Evolutionary conservation across 2,797 vertebrate species (phyloP), one percentile per base, ranked within the genome.

Genomic region (Anas flavirostris): DNA sequence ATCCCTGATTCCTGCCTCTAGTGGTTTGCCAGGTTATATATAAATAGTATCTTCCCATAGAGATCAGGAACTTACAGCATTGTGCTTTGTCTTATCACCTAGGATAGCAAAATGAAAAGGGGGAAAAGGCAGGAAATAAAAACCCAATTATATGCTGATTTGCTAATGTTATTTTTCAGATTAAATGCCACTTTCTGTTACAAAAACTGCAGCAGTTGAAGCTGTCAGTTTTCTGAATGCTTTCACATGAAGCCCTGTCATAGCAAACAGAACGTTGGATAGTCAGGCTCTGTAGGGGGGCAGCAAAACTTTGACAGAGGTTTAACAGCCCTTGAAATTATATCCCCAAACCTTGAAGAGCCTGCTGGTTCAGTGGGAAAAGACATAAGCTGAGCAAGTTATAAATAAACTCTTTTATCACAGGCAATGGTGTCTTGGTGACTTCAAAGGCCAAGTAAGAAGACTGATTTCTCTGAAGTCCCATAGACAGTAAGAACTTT

Each of bases 351-450:
- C 96, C 96, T 97, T 97, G 77, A 96, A 98, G 95, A 97, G 95
- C 98, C 98, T 98, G 98, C 98, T 98, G 98, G 94, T 98, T 98
- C 97, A 98, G 96, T 98, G 98, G 96, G 97, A 98, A 98, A 98
- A 96, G 97, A 97, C 97, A 98, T 98, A 98, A 98, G 96, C 97
- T 95, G 91, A 98, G 96, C 94, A 97, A 97, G 98, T 98, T 98
- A 98, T 98, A 98, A 98, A 98, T 98, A 98, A 98, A 98, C 98
- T 97, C 97, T 98, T 98, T 98, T 98, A 98, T 98, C 98, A 97
- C 96, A 97, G 91, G 96, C 96, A 62, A 95, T 97, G 97, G 94
- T 98, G 97, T 98, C 97, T 97, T 97, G 95, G 97, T 97, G 97
- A 98, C 97, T 98, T 98, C 98, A 98, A 98, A 98, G 98, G 90